phyloP scores from a whole-genome alignment of 2,888 invertebrate genomes.

The Nemotelus nigrinus region DNA sequence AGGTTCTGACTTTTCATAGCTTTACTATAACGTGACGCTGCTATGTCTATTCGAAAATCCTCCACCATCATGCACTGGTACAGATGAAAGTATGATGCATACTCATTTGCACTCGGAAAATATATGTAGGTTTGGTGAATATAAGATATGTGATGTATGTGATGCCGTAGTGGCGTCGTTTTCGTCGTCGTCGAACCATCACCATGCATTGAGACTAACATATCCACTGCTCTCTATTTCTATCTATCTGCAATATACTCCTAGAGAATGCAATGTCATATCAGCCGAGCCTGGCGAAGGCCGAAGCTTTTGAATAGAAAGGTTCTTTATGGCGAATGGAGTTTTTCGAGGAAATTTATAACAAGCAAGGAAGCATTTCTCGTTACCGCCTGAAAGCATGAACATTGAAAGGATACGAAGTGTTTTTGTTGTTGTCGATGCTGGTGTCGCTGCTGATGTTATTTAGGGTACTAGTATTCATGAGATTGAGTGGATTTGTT shows the following conservation, averaged over 20 bases:
- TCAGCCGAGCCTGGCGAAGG: not conserved
- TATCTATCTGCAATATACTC: not conserved
- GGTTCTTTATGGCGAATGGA: constrained; percentile 32
- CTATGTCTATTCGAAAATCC: constrained; percentile 19
- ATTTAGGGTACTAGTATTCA: not conserved
- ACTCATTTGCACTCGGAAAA: constrained; percentile 38
- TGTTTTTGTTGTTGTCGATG: constrained; percentile 4
- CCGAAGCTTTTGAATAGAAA: constrained; percentile 30
- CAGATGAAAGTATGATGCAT: constrained; percentile 33
- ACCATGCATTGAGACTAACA: too few relatives aligned
- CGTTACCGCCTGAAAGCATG: constrained; percentile 15
- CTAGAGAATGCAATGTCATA: not conserved
- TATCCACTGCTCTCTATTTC: constrained; percentile 7
- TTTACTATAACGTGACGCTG: not conserved
- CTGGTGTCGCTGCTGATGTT: not conserved
- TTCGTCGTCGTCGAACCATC: constrained; percentile 7
- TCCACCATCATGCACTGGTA: not conserved
- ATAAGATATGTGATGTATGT: constrained; percentile 37
- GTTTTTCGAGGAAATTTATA: constrained; percentile 32
- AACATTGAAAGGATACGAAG: constrained; percentile 23
- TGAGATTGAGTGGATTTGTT: not conserved
- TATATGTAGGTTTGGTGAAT: constrained; percentile 24
- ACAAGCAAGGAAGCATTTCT: constrained; percentile 16
- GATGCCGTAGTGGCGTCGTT: constrained; percentile 12
- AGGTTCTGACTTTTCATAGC: too few relatives aligned